Base-by-base conservation (phyloP, 2,113 vertebrate species). In the Gymnarchus niloticus region DNA sequence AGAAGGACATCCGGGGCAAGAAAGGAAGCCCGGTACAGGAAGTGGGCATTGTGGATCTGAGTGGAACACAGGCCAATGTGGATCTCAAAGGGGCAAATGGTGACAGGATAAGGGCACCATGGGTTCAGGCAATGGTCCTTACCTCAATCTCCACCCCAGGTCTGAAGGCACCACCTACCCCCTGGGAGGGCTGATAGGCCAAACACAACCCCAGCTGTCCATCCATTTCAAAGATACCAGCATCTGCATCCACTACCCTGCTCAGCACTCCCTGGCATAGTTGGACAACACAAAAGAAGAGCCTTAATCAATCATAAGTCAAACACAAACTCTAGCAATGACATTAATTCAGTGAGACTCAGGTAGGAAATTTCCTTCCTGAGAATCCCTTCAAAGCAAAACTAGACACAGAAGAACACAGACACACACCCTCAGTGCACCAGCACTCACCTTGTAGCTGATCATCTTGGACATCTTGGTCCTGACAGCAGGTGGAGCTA, bases 151-250 rank as follows among this genome's bases (percentile, higher is more conserved):
- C 44, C 6, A 95, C 95, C 83, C 96, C 97, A 0, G 91, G 92
- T 56, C 96, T 92, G 49, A 97, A 91, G 2, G 87, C 94, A 8
- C 90, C 85, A 21, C 91, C 92, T 89, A 89, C 89, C 83, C 92
- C 94, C 84, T 85, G 88, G 23, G 89, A 0, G 14, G 95, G 96
- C 90, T 95, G 96, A 92, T 96, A 96, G 92, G 96, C 95, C 87
- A 97, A 90, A 84, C 96, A 97, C 81, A 98, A 92, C 41, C 94
- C 91, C 52, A 97, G 91, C 89, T 92, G 92, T 77, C 92, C 85
- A 87, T 98, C 97, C 84, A 97, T 90, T 89, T 96, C 90, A 83
- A 95, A 96, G 0, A 98, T 94, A 57, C 96, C 95, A 85, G 95
- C 96, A 89, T 93, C 94, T 65, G 90, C 89, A 3, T 94, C 95